Base-by-base conservation (phyloP, 2,797 vertebrate genomes). In the Hydrophis major region DNA sequence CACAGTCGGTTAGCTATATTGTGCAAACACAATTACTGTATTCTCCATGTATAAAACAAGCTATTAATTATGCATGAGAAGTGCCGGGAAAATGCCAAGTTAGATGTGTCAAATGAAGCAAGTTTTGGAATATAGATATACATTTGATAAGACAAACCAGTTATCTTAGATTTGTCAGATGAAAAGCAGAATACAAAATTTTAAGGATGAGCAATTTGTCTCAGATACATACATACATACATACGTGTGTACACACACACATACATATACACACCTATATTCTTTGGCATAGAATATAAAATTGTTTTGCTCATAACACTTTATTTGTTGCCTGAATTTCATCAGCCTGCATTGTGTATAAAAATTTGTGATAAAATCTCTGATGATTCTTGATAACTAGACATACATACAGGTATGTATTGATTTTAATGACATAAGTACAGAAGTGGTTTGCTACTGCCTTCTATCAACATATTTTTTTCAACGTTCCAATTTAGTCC, bases 281-380 rank as follows among this genome's bases (percentile, higher is more conserved):
- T 55, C 12, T 32, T 78, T 74, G 37, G 25, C 7, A 87, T 56
- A 56, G 18, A 55, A 60, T 57, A 6, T 2, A 66, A 69, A 11
- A 22, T 78, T 42, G 4, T 42, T 78, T 42, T 22, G 32, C 37
- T 61, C 61, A 63, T n/a, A 69, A 55, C 20, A 55, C 37, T 27
- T 88, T 56, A 37, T 89, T 74, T 91, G 59, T 53, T 18, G 16
- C 20, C 55, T 50, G 37, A 69, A 87, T 89, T 78, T 27, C 69
- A 86, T 13, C 86, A 55, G 59, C 59, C 10, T 86, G 53, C 92
- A 74, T 74, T 60, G 88, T 88, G 66, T 91, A 74, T 59, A 92
- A 94, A 60, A 59, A 86, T 92, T 86, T 86, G 69, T 53, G 22
- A 90, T 94, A 92, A 88, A 94, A 91, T 89, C 59, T 94, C 61